Evolutionary conservation across 2,113 vertebrate genomes (phyloP).

Genomic region (Chiloscyllium plagiosum): DNA sequence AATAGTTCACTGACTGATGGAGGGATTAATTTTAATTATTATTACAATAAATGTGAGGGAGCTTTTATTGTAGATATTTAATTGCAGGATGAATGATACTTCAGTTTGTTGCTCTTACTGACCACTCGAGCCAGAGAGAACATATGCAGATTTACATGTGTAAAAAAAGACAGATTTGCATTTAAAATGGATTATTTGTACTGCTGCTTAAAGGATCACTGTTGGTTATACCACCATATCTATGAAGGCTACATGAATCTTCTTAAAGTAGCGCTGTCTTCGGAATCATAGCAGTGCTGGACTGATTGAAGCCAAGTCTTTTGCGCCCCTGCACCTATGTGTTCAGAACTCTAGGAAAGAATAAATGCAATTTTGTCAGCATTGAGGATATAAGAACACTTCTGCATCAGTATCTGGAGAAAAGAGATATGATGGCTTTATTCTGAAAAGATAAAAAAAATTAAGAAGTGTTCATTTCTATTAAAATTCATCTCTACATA

Average conservation of each 20-base stretch:
- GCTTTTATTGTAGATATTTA: background rate
- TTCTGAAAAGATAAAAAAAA: background rate
- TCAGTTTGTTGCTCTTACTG: background rate
- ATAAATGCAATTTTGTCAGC: background rate
- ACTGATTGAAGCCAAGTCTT: background rate
- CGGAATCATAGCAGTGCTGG: background rate
- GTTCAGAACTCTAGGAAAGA: constrained; percentile 7
- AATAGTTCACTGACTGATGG: background rate
- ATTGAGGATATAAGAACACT: background rate
- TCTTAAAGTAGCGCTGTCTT: background rate
- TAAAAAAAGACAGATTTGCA: background rate
- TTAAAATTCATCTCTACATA: background rate
- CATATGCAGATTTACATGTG: background rate
- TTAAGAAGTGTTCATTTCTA: background rate
- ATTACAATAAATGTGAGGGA: background rate
- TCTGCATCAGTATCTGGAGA: background rate
- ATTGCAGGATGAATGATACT: background rate
- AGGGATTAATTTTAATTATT: background rate
- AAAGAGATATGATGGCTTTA: background rate
- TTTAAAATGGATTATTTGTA: constrained; percentile 28
- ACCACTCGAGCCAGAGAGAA: background rate
- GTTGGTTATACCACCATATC: background rate
- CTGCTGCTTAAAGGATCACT: constrained; percentile 17
- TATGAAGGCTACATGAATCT: constrained; percentile 29
- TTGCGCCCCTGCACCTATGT: background rate